Conservation (phyloP, 2,797 vertebrate species). For the Neopelma chrysocephalum region DNA sequence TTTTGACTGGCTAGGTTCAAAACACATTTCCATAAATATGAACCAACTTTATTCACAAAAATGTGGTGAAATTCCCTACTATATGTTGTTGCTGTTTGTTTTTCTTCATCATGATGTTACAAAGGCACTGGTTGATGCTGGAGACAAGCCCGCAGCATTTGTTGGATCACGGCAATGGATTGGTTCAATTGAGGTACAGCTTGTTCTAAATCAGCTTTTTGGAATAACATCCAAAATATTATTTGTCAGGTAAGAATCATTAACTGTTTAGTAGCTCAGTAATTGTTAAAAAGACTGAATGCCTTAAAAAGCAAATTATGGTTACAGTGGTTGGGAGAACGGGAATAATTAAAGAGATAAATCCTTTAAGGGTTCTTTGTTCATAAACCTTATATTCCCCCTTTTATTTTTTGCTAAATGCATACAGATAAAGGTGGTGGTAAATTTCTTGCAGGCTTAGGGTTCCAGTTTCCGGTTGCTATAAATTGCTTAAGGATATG, state of each 20-base stretch:
- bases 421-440: background rate
- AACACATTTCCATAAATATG: background rate
- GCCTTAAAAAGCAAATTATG: background rate
- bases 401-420: background rate
- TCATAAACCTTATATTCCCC: background rate
- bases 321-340: background rate
- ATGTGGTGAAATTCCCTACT: background rate
- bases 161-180: constrained; percentile 95
- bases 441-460: background rate
- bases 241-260: constrained; percentile 87
- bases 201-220: constrained; percentile 88
- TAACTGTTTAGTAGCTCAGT: background rate
- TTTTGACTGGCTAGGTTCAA: background rate
- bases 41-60: background rate
- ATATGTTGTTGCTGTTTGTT: background rate
- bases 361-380: background rate
- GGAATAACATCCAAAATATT: constrained; percentile 93
- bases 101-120: background rate
- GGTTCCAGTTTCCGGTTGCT: background rate
- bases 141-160: constrained; percentile 89
- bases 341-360: background rate
- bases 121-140: constrained; percentile 90
- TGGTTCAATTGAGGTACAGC: constrained; percentile 93
- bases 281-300: background rate
- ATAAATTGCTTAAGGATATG: background rate